Evolutionary conservation across 2,113 vertebrate genomes (phyloP).

Genomic region (Hepsetus odoe): DNA sequence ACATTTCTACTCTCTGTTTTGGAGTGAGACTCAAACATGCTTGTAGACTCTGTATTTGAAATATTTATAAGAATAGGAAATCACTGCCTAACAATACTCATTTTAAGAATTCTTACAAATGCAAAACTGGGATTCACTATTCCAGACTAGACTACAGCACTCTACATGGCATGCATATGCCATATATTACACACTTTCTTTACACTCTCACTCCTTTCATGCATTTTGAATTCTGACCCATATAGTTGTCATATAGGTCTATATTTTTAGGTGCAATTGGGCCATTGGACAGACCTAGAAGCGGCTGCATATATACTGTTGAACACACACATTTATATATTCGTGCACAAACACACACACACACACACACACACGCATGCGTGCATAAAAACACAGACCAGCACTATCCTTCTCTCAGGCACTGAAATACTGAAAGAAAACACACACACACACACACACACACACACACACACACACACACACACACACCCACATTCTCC

Average conservation of each 20-base stretch:
- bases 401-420: neutral
- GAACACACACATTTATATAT: too few species aligned
- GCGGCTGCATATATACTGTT: slow-evolving; percentile 23
- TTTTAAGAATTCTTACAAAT: too few species aligned
- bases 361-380: slow-evolving; percentile 7
- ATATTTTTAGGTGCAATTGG: slow-evolving; percentile 35
- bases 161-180: neutral
- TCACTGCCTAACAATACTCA: too few species aligned
- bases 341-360: slow-evolving; percentile 42
- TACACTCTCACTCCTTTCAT: slow-evolving; percentile 9
- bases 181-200: slow-evolving; percentile 10
- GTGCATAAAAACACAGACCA: neutral
- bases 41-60: too few species aligned
- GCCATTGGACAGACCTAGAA: slow-evolving; percentile 29
- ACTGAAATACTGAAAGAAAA: slow-evolving; percentile 33
- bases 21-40: too few species aligned
- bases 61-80: too few species aligned
- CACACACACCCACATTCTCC: slow-evolving; percentile 44
- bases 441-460: slow-evolving; percentile 61
- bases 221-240: slow-evolving; percentile 6
- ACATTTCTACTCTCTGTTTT: too few species aligned
- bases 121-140: too few species aligned
- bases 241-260: slow-evolving; percentile 31
- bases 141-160: neutral
- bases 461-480: slow-evolving; percentile 11